Conservation (phyloP, 2,113 vertebrate species). For the Potamarius usumacintae region DNA sequence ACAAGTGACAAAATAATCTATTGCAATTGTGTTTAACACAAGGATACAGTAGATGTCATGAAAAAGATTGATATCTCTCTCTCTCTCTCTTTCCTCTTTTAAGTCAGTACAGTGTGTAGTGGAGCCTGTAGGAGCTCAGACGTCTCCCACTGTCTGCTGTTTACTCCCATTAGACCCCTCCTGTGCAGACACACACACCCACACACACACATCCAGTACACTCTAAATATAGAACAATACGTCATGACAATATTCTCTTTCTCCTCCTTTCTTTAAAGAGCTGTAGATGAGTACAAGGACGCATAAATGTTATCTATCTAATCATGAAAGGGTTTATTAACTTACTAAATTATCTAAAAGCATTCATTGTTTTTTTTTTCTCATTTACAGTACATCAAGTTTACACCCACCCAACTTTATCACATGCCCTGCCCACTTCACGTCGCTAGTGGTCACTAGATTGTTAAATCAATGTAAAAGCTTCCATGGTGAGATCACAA, state of each 20-base stretch:
- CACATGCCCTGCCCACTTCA: neutral
- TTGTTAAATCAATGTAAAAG: neutral
- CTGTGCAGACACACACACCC: neutral
- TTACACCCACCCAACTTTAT: neutral
- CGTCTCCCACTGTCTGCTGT: constrained; percentile 16
- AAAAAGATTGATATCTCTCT: constrained; percentile 12
- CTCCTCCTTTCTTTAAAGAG: neutral
- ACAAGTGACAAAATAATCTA: neutral
- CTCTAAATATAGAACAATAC: constrained; percentile 6
- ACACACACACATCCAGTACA: neutral
- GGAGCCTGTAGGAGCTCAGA: constrained; percentile 6
- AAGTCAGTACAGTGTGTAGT: constrained; percentile 27
- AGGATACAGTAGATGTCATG: constrained; percentile 1
- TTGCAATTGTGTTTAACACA: neutral
- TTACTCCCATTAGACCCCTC: constrained; percentile 17
- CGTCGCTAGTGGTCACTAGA: neutral
- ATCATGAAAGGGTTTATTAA: neutral
- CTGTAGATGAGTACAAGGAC: neutral
- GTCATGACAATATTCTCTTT: constrained; percentile 14
- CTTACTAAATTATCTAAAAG: neutral
- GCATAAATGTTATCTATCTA: neutral
- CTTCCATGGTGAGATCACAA: neutral
- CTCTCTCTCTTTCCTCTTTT: constrained; percentile 8
- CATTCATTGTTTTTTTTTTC: too few relatives aligned
- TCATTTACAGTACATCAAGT: neutral